phyloP scores from a whole-genome alignment of 1,140 invertebrate species.

The Aporrectodea caliginosa region DNA sequence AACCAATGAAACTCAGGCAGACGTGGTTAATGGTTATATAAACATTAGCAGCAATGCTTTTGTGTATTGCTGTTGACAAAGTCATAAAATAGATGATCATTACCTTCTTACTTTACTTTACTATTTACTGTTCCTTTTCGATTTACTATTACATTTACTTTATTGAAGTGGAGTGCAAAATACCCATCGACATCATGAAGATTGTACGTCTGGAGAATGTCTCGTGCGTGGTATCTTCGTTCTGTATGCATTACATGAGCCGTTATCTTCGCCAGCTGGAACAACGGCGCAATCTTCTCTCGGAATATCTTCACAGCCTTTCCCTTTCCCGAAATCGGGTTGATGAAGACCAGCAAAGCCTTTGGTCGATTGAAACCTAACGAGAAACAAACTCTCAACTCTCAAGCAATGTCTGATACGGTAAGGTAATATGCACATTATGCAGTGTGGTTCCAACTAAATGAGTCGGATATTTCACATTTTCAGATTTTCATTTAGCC shows the following conservation, averaged over 20 bases:
- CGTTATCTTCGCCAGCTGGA: conserved; percentile 69
- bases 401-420: not conserved
- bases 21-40: no score
- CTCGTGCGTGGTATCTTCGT: not conserved
- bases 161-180: not conserved
- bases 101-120: no score
- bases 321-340: conserved; percentile 78
- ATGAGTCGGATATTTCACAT: not conserved
- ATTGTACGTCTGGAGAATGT: not conserved
- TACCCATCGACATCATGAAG: not conserved
- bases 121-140: no score
- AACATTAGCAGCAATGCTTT: no score
- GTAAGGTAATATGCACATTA: not conserved
- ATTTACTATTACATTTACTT: no score
- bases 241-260: conserved; percentile 50
- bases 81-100: no score
- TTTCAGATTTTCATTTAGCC: not conserved
- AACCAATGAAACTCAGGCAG: no score
- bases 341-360: conserved; percentile 74
- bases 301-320: conserved; percentile 71
- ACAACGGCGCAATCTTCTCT: conserved; percentile 65
- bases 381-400: no score
- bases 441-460: not conserved
- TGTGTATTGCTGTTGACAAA: no score
- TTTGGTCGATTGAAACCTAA: conserved; percentile 60